Conservation (phyloP, 1,140 invertebrate genomes). For the Bursaphelenchus mucronatus region DNA sequence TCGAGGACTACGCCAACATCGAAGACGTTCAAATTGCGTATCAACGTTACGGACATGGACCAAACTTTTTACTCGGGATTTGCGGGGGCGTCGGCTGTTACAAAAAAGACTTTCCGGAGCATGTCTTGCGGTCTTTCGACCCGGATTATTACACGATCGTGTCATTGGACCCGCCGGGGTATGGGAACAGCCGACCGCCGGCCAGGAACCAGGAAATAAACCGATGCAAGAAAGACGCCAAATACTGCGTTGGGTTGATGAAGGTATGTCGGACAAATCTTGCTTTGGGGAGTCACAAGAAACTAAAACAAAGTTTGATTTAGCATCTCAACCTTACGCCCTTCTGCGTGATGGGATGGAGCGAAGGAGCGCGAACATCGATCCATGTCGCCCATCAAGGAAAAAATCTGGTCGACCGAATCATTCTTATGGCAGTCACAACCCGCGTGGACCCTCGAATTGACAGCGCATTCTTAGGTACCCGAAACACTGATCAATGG, state of each 20-base stretch:
- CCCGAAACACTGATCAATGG: slow-evolving; percentile 60
- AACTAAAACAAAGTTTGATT: slow-evolving; percentile 13
- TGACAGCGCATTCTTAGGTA: slow-evolving; percentile 56
- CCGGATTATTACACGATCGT: slow-evolving; percentile 48
- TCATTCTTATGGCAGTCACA: slow-evolving; percentile 51
- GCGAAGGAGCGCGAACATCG: slow-evolving; percentile 55
- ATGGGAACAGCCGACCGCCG: slow-evolving; percentile 57
- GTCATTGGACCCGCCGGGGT: slow-evolving; percentile 57
- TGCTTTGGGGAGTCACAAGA: neutral
- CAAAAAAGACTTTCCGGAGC: slow-evolving; percentile 57
- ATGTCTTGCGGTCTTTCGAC: slow-evolving; percentile 51
- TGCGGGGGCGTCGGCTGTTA: slow-evolving; percentile 59
- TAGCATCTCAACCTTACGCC: slow-evolving; percentile 46
- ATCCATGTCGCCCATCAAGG: slow-evolving; percentile 56
- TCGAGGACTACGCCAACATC: slow-evolving; percentile 26
- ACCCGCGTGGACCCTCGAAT: slow-evolving; percentile 52
- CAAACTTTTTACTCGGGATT: slow-evolving; percentile 54
- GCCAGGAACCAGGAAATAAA: slow-evolving; percentile 55
- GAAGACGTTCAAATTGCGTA: slow-evolving; percentile 43
- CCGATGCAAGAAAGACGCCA: slow-evolving; percentile 53
- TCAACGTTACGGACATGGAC: slow-evolving; percentile 51
- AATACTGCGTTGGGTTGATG: slow-evolving; percentile 55
- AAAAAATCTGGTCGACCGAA: slow-evolving; percentile 37
- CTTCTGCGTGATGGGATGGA: slow-evolving; percentile 58
- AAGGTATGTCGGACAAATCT: slow-evolving; percentile 3